These are phyloP conservation scores for Cyprinella venusta DNA, from an alignment of 2,797 vertebrate genomes.

Conservation along the genomic window DNA sequence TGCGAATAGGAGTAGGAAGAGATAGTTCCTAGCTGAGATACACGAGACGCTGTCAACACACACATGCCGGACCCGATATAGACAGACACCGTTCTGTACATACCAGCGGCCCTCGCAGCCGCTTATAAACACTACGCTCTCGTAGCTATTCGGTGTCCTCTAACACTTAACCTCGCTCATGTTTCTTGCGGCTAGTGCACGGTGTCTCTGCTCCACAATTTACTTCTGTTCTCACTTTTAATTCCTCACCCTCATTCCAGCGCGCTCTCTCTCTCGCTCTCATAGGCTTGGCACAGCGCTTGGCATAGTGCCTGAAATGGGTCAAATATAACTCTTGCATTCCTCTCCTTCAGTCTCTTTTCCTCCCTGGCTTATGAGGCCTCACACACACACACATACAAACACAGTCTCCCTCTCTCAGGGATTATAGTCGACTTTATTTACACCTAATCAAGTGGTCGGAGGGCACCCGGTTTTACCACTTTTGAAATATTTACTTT, in stretches of 20 bases:
- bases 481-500: slow-evolving; percentile 52
- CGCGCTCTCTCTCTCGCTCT: slow-evolving; percentile 25
- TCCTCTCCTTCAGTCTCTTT: slow-evolving; percentile 63
- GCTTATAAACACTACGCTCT: slow-evolving; percentile 41
- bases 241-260: slow-evolving; percentile 34
- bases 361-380: slow-evolving; percentile 64
- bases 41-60: slow-evolving; percentile 68
- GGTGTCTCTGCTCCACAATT: slow-evolving; percentile 35
- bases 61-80: slow-evolving; percentile 69
- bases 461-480: slow-evolving; percentile 47
- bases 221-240: slow-evolving; percentile 51
- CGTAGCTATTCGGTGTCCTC: slow-evolving; percentile 29
- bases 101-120: slow-evolving; percentile 60
- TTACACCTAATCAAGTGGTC: slow-evolving; percentile 61
- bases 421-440: slow-evolving; percentile 58
- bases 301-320: slow-evolving; percentile 66
- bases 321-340: slow-evolving; percentile 73
- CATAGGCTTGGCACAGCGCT: slow-evolving; percentile 64
- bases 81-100: slow-evolving; percentile 72
- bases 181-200: slow-evolving; percentile 42
- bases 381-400: slow-evolving; percentile 47
- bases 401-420: slow-evolving; percentile 39
- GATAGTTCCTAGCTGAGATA: slow-evolving; percentile 73
- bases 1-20: slow-evolving; percentile 75
- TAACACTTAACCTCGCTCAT: slow-evolving; percentile 49